Base-by-base conservation (phyloP, 2,113 vertebrate species). In the Balaeniceps rex region DNA sequence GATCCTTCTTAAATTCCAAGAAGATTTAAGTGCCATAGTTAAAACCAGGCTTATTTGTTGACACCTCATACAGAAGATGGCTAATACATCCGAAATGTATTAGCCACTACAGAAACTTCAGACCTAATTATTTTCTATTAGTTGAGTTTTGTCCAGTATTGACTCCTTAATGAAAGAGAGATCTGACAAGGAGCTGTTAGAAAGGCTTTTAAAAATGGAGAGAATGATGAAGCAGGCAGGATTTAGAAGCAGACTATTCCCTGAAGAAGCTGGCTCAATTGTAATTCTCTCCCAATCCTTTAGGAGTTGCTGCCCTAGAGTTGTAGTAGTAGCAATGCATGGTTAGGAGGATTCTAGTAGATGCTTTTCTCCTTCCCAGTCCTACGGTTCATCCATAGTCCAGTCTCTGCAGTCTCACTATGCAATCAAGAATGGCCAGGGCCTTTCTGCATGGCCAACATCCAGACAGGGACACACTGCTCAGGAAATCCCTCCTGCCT, bases 401-500 rank as follows among this genome's bases (percentile, higher is more conserved):
- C 40, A 57, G 66, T 38, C 15, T 40, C 28, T 68, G 66, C 9
- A 12, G 49, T 11, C 25, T 10, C 60, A 3, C 6, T 4, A 7
- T 17, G 29, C 29, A 47, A 5, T 97, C 89, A 95, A 88, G 82
- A 94, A 38, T 31, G 81, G 68, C 14, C 74, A 15, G 96, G 42
- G 17, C 46, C 18, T 28, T 97, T 97, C 76, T 97, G 97, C 98
- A 99, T 98, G 5, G 99, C 99, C 19, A 99, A 94, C 99, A 99
- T 99, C 99, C 99, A 99, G 61, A 99, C 98, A 0, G 99, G 99
- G 36, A 99, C 98, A 52, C 99, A 99, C 90, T 98, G 90, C 46
- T 99, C 99, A 2, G 99, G 99, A 58, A 99, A 99, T 10, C 98
- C 98, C 11, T 98, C 97, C 95, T 99, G 99, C 94, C 82, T 98